Evolutionary conservation across 2,797 vertebrate genomes (phyloP).

Genomic region (Danio kyathit): DNA sequence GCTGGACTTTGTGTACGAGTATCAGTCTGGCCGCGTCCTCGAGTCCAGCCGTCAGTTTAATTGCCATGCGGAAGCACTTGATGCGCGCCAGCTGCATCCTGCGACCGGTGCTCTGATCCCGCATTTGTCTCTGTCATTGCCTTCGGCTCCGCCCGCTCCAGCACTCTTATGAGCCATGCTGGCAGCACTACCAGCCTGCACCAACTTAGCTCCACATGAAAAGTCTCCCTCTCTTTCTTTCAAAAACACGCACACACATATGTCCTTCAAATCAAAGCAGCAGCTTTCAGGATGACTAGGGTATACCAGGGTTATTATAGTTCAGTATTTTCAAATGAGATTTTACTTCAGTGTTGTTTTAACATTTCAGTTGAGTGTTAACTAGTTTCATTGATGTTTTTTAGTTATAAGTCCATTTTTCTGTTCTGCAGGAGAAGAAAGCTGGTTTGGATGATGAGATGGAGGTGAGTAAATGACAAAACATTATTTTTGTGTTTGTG

Average conservation of each 20-base stretch:
- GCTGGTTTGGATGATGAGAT: no score
- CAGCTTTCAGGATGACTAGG: background rate
- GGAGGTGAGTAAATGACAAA: no score
- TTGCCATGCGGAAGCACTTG: slow-evolving; percentile 77
- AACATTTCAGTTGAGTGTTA: no score
- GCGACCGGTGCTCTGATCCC: slow-evolving; percentile 71
- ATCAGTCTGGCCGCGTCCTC: slow-evolving; percentile 50
- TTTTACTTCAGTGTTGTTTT: no score
- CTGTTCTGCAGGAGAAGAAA: no score
- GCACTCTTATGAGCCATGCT: slow-evolving; percentile 69
- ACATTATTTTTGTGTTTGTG: no score
- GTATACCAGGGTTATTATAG: no score
- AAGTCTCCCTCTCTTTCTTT: slow-evolving; percentile 20
- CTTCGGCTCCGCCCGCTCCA: slow-evolving; percentile 64
- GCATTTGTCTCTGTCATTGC: slow-evolving; percentile 78
- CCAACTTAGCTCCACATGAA: slow-evolving; percentile 41
- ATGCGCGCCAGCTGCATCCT: slow-evolving; percentile 81
- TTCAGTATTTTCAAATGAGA: no score
- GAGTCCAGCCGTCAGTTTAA: slow-evolving; percentile 73
- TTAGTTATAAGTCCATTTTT: no score
- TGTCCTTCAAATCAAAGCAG: background rate
- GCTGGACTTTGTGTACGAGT: slow-evolving; percentile 57
- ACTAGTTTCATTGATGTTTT: no score
- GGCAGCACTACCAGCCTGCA: slow-evolving; percentile 62
- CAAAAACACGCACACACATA: background rate